Base-by-base conservation (phyloP, 1,140 invertebrate species). In the Teleogryllus occipitalis region DNA sequence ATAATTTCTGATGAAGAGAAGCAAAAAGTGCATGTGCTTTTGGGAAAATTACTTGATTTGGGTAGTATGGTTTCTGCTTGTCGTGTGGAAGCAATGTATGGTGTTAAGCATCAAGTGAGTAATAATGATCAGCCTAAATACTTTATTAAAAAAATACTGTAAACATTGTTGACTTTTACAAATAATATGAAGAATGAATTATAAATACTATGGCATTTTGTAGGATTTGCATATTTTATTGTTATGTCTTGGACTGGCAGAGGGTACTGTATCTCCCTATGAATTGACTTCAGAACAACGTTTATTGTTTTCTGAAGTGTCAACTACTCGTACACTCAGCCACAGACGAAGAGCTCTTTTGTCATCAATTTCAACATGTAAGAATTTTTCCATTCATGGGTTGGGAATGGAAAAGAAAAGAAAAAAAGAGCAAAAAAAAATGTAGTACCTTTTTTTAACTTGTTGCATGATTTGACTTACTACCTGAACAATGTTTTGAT, bases 231-330 rank as follows among this genome's bases (percentile, higher is more conserved):
- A 86, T 18, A 87, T 88, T 78, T 83, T 89, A 74, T 86, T 87
- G 21, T 85, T 88, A 47, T 88, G 86, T 75, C 86, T 87, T 83
- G 85, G 84, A 12, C 80, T 89, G 78, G 88, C 88, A 14, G 88
- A 89, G 82, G 87, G 87, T 78, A 72, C 83, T 18, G 80, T 86
- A 8, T 80, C 82, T 76, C 86, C 86, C 4, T 82, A 85, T 81
- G 83, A 88, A 21, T 79, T 88, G 75, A 84, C 82, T 81, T 80
- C 83, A 8, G 82, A 86, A 73, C 83, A 86, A 77, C 82, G 85
- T 77, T 77, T 84, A 22, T 75, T 86, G 10, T 77, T 87, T 39
- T 82, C 82, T 7, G 83, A 84, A 39, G 54, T 65, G 48, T 12
- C 8, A 76, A 76, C 27, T 76, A 18, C 18, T 48, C 48, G 47